These are phyloP conservation scores for Idaea dimidiata DNA, from an alignment of 2,888 invertebrate species.

Conservation along the genomic window DNA sequence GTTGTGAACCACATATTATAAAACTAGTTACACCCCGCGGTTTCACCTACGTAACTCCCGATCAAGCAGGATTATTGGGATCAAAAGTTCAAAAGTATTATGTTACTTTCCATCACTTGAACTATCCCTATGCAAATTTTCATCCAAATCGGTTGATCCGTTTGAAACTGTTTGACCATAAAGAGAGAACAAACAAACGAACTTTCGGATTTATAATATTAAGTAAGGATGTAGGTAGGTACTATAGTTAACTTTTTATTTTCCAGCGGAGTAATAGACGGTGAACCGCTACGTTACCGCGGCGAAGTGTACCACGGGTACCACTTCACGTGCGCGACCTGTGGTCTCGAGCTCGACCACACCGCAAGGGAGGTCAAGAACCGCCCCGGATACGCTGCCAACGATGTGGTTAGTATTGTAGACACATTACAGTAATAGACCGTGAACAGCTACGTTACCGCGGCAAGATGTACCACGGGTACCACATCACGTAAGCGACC, in stretches of 20 bases:
- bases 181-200: too few species aligned
- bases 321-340: conserved; percentile 98
- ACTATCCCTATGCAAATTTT: too few species aligned
- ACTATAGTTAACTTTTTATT: conserved; percentile 2
- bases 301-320: conserved; percentile 99
- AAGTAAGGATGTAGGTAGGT: too few species aligned
- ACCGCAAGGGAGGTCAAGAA: conserved; percentile 98
- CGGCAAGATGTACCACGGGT: conserved; percentile 99
- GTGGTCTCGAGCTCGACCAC: conserved; percentile 95
- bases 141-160: too few species aligned
- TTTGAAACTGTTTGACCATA: too few species aligned
- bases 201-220: too few species aligned
- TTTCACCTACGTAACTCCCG: too few species aligned
- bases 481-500: conserved; percentile 98
- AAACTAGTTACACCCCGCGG: too few species aligned
- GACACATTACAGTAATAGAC: conserved; percentile 90
- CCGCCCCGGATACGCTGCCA: conserved; percentile 92
- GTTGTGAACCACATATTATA: too few species aligned
- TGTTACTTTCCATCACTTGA: too few species aligned
- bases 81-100: too few species aligned
- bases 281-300: conserved; percentile 93
- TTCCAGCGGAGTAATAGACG: conserved; percentile 92
- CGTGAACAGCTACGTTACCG: conserved; percentile 94
- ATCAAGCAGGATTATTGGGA: too few species aligned
- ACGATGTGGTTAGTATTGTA: conserved; percentile 85